Percentiles rank a stretch among this genome's conserved stretches.
These are phyloP conservation scores for Eupithecia centaureata DNA, from an alignment of 2,888 invertebrate species.

Conservation along the genomic window DNA sequence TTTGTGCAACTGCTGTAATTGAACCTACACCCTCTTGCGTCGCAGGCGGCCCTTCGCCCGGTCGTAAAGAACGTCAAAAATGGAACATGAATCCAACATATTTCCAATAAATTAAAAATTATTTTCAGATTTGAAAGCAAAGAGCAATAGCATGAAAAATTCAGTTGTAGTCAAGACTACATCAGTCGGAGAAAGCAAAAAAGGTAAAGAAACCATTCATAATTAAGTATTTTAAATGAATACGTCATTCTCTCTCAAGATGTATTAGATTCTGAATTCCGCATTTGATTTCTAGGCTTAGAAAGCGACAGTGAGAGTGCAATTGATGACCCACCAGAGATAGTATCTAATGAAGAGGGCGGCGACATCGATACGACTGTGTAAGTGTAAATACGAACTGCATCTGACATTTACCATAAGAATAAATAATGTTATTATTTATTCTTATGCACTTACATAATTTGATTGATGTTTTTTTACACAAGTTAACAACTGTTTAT, in stretches of 20 bases:
- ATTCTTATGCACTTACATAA: too few relatives aligned
- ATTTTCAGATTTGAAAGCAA: background rate
- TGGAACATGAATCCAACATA: background rate
- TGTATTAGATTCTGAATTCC: background rate
- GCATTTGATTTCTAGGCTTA: background rate
- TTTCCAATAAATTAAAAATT: background rate
- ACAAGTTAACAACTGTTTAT: too few relatives aligned
- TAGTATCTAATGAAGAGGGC: background rate
- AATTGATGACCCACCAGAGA: background rate
- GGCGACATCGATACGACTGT: background rate
- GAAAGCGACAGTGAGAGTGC: background rate
- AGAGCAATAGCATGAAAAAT: background rate
- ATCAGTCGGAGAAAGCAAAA: background rate
- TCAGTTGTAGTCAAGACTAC: background rate
- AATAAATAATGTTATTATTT: too few relatives aligned
- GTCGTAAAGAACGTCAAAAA: too few relatives aligned
- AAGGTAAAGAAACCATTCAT: background rate
- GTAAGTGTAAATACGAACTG: background rate
- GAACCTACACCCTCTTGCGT: too few relatives aligned
- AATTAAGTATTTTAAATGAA: background rate
- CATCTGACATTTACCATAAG: background rate
- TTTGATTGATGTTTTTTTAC: too few relatives aligned
- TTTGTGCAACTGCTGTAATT: too few relatives aligned
- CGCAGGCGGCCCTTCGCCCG: too few relatives aligned
- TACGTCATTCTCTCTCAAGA: background rate